A percentile compares a stretch with the other conserved stretches of the same genome.
Conservation (phyloP, 2,797 vertebrate species). For the Hemibagrus guttatus region DNA sequence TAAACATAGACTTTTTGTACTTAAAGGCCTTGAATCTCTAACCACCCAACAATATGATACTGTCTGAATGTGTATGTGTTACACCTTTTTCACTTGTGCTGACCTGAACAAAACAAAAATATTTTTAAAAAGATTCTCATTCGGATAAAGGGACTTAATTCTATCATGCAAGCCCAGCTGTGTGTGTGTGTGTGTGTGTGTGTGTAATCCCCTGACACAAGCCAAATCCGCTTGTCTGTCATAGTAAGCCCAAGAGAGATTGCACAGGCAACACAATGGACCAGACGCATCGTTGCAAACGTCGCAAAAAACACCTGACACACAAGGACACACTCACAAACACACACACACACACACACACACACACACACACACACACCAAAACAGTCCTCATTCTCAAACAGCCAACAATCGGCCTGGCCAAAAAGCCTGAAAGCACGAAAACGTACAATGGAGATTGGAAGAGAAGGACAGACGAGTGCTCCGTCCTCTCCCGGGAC, state of each 20-base stretch:
- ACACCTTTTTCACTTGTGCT: background rate
- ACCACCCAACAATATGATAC: background rate
- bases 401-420: slow-evolving; percentile 28
- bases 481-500: slow-evolving; percentile 43
- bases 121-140: background rate
- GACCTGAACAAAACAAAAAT: background rate
- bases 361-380: slow-evolving; percentile 36
- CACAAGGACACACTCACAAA: slow-evolving; percentile 35
- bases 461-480: slow-evolving; percentile 33
- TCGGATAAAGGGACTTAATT: slow-evolving; percentile 6
- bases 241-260: slow-evolving; percentile 58
- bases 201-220: slow-evolving; percentile 58
- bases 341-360: slow-evolving; percentile 38
- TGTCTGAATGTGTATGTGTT: background rate
- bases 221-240: slow-evolving; percentile 59
- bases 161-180: slow-evolving; percentile 41
- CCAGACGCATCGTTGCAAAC: slow-evolving; percentile 55
- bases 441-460: background rate
- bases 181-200: slow-evolving; percentile 38
- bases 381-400: slow-evolving; percentile 26
- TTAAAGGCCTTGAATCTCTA: background rate
- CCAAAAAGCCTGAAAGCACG: slow-evolving; percentile 11
- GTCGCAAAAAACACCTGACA: slow-evolving; percentile 52
- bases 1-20: background rate
- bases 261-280: slow-evolving; percentile 58